Percentiles rank a stretch among this genome's conserved stretches.
phyloP scores from a whole-genome alignment of 2,113 vertebrate species.

The Syrmaticus mikado region DNA sequence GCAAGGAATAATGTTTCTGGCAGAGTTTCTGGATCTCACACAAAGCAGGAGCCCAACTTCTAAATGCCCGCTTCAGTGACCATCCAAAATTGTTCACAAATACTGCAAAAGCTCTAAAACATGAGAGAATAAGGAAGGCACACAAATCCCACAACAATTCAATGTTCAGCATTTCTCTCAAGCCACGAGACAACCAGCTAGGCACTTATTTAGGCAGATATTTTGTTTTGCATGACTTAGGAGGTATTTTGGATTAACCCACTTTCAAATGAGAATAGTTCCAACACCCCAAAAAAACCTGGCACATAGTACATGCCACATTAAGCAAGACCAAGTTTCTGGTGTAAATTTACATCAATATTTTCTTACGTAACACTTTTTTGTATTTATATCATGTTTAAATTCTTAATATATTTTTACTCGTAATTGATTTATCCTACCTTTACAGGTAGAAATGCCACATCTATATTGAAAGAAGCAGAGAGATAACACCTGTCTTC shows the following conservation, averaged over 20 bases:
- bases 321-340: not conserved
- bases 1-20: not conserved
- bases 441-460: not conserved
- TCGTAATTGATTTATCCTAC: not conserved
- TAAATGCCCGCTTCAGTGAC: not conserved
- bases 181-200: not conserved
- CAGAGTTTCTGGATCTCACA: not conserved
- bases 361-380: not conserved
- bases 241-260: not conserved
- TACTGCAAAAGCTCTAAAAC: not conserved
- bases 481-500: not conserved
- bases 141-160: not conserved
- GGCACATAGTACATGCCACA: not conserved
- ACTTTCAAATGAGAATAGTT: not conserved
- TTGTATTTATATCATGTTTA: not conserved
- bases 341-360: not conserved
- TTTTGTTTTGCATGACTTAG: not conserved
- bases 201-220: not conserved
- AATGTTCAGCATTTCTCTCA: not conserved
- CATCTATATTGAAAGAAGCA: not conserved
- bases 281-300: not conserved
- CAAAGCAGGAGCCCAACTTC: not conserved
- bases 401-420: not conserved
- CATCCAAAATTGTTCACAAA: not conserved
- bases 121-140: not conserved